phyloP scores from a whole-genome alignment of 92 coral and sea anemone genomes.

The Phenganax subtilis region DNA sequence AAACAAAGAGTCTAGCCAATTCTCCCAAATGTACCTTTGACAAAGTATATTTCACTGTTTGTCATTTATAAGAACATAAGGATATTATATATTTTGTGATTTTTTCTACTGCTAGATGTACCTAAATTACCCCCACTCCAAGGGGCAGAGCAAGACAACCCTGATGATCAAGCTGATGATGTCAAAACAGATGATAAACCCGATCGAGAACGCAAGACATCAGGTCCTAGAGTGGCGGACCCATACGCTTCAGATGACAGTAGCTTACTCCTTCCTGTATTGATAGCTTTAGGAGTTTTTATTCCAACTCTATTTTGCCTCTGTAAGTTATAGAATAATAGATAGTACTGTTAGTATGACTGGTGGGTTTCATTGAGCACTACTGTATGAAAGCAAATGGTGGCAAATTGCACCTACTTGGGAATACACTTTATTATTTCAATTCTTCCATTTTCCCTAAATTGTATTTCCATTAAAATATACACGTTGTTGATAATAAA shows the following conservation, averaged over 20 bases:
- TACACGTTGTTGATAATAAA: too few species aligned
- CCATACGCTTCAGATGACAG: slow-evolving; percentile 97
- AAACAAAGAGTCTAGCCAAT: too few species aligned
- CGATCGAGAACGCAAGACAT: slow-evolving; percentile 71
- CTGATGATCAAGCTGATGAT: slow-evolving; percentile 70
- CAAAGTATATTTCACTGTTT: too few species aligned
- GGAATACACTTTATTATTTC: too few species aligned
- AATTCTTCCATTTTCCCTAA: too few species aligned
- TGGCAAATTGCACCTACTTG: too few species aligned
- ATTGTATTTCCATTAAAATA: too few species aligned
- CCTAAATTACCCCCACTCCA: slow-evolving; percentile 81
- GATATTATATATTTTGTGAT: not conserved
- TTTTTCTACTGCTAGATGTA: slow-evolving; percentile 57
- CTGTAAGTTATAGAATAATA: slow-evolving; percentile 65
- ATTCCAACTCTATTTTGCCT: slow-evolving; percentile 91
- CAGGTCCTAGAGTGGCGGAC: slow-evolving; percentile 81
- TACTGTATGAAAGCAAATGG: too few species aligned
- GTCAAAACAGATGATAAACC: slow-evolving; percentile 72
- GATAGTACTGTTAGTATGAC: slow-evolving; percentile 17
- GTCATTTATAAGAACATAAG: not conserved
- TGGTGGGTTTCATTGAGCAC: slow-evolving; percentile 13
- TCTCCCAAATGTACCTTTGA: too few species aligned
- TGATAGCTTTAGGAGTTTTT: slow-evolving; percentile 89
- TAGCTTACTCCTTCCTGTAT: slow-evolving; percentile 88
- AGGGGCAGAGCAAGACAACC: slow-evolving; percentile 61